These are phyloP conservation scores for Petrolisthes cinctipes DNA, from an alignment of 2,888 invertebrate genomes.

Conservation along the genomic window DNA sequence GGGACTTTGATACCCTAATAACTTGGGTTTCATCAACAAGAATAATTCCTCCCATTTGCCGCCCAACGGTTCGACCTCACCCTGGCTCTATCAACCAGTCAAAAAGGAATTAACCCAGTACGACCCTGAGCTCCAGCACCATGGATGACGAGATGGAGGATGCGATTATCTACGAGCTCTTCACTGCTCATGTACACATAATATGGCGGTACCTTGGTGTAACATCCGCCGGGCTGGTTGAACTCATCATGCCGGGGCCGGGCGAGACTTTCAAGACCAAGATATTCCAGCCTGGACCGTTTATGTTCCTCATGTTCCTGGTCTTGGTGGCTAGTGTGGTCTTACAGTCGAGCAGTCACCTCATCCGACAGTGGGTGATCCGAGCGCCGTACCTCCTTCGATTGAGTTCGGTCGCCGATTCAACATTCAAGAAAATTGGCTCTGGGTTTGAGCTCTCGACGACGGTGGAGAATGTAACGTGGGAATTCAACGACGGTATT, in stretches of 20 bases:
- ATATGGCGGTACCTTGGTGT: constrained; percentile 48
- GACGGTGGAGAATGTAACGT: constrained; percentile 34
- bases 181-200: constrained; percentile 56
- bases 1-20: too few species aligned
- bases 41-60: neutral
- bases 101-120: neutral
- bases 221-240: constrained; percentile 42
- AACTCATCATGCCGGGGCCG: constrained; percentile 46
- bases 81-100: neutral
- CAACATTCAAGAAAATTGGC: constrained; percentile 42
- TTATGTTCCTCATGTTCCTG: constrained; percentile 54
- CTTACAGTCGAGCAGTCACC: constrained; percentile 51
- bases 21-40: neutral
- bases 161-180: constrained; percentile 56
- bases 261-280: constrained; percentile 52
- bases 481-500: constrained; percentile 58
- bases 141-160: constrained; percentile 64
- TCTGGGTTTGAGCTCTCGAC: constrained; percentile 28
- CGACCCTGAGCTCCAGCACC: neutral
- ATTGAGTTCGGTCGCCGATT: constrained; percentile 31
- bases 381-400: constrained; percentile 33
- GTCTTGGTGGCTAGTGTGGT: constrained; percentile 50
- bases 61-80: neutral
- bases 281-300: constrained; percentile 50
- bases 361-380: constrained; percentile 40